These are phyloP conservation scores for Tolmerus cingulatus DNA, from an alignment of 2,888 invertebrate genomes.

Conservation along the genomic window DNA sequence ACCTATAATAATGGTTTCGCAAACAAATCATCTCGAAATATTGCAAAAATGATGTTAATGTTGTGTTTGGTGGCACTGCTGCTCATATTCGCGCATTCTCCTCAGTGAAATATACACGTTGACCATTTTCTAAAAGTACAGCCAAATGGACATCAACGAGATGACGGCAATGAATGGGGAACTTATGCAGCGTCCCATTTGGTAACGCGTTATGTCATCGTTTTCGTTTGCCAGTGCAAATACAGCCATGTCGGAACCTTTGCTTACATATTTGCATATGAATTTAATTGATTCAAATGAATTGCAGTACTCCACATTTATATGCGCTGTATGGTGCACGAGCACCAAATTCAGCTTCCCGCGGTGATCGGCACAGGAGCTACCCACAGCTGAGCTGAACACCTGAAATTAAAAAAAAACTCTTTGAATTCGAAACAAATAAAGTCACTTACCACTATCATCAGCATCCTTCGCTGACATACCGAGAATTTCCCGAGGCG, in stretches of 20 bases:
- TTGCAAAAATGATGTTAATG: not conserved
- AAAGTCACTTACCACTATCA: too few relatives aligned
- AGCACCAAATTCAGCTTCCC: too few relatives aligned
- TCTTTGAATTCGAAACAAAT: too few relatives aligned
- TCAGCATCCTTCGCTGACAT: too few relatives aligned
- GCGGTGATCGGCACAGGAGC: too few relatives aligned
- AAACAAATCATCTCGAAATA: not conserved
- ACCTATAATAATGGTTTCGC: conserved; percentile 48
- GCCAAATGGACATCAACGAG: not conserved
- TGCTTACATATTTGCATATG: not conserved
- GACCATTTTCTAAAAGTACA: not conserved
- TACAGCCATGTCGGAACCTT: not conserved
- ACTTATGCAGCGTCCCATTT: not conserved
- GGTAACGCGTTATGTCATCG: not conserved
- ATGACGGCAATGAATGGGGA: not conserved
- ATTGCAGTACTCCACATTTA: not conserved
- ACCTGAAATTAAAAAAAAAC: too few relatives aligned
- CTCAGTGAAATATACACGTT: not conserved
- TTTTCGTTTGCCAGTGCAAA: not conserved
- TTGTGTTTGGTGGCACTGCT: not conserved
- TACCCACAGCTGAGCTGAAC: too few relatives aligned
- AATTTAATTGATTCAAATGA: not conserved
- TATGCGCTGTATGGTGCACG: too few relatives aligned
- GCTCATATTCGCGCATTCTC: not conserved
- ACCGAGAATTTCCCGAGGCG: too few relatives aligned